These are phyloP conservation scores for Malurus alboscapulatus DNA, from an alignment of 2,113 vertebrate genomes.

Conservation along the genomic window DNA sequence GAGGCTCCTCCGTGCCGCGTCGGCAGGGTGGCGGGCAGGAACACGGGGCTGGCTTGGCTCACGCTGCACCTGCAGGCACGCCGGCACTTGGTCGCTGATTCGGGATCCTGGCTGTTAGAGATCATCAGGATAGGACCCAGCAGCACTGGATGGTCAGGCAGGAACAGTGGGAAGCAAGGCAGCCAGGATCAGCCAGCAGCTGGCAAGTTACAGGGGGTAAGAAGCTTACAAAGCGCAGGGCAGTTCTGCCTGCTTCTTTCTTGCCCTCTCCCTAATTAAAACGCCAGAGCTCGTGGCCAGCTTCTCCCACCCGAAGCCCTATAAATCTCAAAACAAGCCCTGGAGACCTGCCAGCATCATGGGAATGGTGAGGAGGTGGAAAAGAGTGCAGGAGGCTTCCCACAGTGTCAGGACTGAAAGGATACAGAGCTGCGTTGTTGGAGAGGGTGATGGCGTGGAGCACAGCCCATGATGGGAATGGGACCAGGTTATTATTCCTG, in stretches of 20 bases:
- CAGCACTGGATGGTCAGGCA: not conserved
- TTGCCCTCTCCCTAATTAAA: not conserved
- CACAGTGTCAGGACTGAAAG: accelerated
- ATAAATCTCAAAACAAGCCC: not conserved
- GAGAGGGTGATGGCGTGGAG: not conserved
- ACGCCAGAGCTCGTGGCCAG: not conserved
- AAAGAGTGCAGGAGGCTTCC: not conserved
- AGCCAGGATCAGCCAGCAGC: not conserved
- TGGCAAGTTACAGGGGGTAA: not conserved
- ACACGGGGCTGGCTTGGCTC: not conserved
- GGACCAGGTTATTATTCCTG: not conserved
- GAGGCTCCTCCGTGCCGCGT: not conserved
- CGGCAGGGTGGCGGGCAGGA: not conserved
- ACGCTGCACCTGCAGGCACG: not conserved
- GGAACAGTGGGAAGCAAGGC: not conserved
- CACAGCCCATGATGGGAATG: not conserved
- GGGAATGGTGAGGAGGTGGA: not conserved
- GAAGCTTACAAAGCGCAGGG: not conserved
- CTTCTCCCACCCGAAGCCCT: not conserved
- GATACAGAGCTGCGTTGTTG: not conserved
- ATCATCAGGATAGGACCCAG: not conserved
- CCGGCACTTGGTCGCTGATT: not conserved
- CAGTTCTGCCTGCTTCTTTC: not conserved
- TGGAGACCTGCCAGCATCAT: not conserved
- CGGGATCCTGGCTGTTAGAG: not conserved